These are phyloP conservation scores for Eupelmus urozonus DNA, from an alignment of 2,888 invertebrate genomes.

Conservation along the genomic window DNA sequence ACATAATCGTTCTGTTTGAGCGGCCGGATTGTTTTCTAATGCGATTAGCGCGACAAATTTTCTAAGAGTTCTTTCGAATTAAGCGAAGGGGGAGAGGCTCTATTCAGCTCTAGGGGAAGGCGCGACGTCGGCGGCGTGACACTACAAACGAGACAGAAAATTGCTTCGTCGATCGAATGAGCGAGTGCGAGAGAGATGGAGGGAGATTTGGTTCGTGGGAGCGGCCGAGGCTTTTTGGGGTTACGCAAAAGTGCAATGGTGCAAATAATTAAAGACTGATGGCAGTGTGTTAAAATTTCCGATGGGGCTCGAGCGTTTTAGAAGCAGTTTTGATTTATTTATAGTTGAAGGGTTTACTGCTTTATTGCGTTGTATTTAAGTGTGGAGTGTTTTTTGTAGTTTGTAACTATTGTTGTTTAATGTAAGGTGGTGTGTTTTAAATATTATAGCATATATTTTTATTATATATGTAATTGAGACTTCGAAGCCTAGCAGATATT, in stretches of 20 bases:
- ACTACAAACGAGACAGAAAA: conserved; percentile 58
- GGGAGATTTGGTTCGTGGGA: conserved; percentile 49
- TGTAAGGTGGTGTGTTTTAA: too few species aligned
- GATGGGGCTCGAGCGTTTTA: too few species aligned
- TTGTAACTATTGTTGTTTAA: too few species aligned
- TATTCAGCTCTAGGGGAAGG: conserved; percentile 25
- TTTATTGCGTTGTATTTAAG: too few species aligned
- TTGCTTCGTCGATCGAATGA: conserved; percentile 50
- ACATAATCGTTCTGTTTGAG: conserved; percentile 40
- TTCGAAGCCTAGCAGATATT: too few species aligned
- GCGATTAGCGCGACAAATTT: conserved; percentile 53
- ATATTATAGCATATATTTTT: too few species aligned
- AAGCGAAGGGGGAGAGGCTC: conserved; percentile 28
- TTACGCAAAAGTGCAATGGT: conserved; percentile 50
- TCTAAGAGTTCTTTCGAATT: conserved; percentile 55
- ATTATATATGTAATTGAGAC: too few species aligned
- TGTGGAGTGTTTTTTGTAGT: too few species aligned
- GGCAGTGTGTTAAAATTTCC: conserved; percentile 36
- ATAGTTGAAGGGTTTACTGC: too few species aligned
- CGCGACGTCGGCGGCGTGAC: conserved; percentile 27
- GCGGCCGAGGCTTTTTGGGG: conserved; percentile 13
- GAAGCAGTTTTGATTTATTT: too few species aligned
- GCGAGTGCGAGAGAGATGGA: conserved; percentile 58
- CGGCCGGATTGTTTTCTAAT: conserved; percentile 56
- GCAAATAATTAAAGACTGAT: conserved; percentile 50